A percentile compares a stretch with the other conserved stretches of the same genome.
Evolutionary conservation across 2,888 invertebrate species (phyloP).

Genomic region (Sepiola atlantica): DNA sequence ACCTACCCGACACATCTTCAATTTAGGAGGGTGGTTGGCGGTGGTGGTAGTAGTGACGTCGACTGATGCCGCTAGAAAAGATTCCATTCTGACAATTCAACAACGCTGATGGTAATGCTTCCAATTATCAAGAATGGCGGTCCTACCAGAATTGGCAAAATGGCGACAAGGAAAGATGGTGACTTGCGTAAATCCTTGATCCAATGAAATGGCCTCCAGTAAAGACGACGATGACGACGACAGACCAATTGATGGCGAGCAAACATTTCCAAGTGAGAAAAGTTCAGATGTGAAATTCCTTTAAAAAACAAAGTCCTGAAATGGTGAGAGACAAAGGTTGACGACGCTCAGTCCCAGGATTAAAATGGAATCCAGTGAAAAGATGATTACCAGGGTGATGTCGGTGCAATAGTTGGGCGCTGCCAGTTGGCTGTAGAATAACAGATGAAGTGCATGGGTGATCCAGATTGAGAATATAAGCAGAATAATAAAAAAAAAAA

Average conservation of each 20-base stretch:
- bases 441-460: neutral
- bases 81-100: too few relatives aligned
- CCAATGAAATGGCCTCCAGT: neutral
- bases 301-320: neutral
- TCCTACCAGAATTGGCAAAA: neutral
- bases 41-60: neutral
- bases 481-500: neutral
- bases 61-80: neutral
- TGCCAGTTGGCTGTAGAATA: neutral
- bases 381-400: neutral
- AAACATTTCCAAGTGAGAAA: neutral
- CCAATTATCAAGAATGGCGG: neutral
- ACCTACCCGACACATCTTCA: slow-evolving; percentile 45
- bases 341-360: neutral
- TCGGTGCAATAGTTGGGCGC: neutral
- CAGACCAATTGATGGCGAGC: neutral
- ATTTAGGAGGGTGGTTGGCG: neutral
- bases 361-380: neutral
- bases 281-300: neutral
- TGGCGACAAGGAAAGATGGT: neutral
- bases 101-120: neutral
- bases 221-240: neutral
- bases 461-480: neutral
- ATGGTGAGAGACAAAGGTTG: neutral
- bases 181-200: neutral